Conservation (phyloP, 2,888 invertebrate genomes). For the Pyrgus malvae region DNA sequence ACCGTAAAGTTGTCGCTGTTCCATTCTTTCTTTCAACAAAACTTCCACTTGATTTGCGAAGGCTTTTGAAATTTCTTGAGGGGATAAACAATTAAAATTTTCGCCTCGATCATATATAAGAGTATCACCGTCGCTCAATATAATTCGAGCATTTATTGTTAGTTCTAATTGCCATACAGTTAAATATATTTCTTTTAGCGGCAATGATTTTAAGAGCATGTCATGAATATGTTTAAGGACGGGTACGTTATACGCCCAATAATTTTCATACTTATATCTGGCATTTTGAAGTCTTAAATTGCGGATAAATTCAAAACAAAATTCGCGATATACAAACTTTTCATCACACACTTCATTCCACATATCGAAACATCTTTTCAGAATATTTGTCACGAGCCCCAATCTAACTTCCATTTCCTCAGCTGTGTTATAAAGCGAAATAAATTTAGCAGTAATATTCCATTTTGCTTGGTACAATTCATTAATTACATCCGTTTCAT, state of each 20-base stretch:
- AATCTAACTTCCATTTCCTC: slow-evolving; percentile 18
- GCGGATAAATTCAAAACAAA: slow-evolving; percentile 12
- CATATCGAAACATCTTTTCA: neutral
- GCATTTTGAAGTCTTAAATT: neutral
- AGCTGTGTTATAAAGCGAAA: slow-evolving; percentile 19
- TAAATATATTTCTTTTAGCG: slow-evolving; percentile 15
- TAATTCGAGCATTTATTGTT: neutral
- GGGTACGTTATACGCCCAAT: neutral
- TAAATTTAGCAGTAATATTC: slow-evolving; percentile 33
- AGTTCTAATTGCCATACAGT: slow-evolving; percentile 12
- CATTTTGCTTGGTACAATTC: slow-evolving; percentile 41
- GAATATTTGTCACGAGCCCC: slow-evolving; percentile 1
- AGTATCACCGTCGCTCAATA: neutral
- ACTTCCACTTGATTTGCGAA: slow-evolving; percentile 5
- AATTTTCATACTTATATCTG: neutral
- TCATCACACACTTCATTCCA: slow-evolving; percentile 5
- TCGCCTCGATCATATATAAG: neutral
- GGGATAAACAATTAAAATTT: neutral
- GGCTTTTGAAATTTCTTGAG: neutral
- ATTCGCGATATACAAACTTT: neutral
- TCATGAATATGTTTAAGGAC: slow-evolving; percentile 10
- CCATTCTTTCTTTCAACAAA: neutral
- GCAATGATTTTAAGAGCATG: slow-evolving; percentile 1
- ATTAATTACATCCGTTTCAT: slow-evolving; percentile 18
- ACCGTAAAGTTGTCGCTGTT: slow-evolving; percentile 10